A percentile compares a stretch with the other conserved stretches of the same genome.
Conservation (phyloP, 2,113 vertebrate species). For the Emberiza fucata region DNA sequence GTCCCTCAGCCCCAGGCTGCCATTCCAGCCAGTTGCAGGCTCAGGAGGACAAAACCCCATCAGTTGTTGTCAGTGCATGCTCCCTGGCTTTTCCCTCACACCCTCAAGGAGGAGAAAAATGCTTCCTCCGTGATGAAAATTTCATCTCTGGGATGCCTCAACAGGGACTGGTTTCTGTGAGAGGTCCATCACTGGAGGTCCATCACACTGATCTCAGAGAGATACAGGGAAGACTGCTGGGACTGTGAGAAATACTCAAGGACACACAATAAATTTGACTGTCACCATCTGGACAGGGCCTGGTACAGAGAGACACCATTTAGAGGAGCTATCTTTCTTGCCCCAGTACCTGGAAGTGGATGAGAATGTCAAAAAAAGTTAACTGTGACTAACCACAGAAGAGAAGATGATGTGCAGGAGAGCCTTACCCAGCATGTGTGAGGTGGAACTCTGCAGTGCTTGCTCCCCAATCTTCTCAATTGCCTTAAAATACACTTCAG, state of each 20-base stretch:
- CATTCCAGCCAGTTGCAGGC: neutral
- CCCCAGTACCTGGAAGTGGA: neutral
- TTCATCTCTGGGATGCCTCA: neutral
- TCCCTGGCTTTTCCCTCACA: neutral
- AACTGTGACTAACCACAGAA: neutral
- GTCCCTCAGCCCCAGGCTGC: neutral
- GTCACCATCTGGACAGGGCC: neutral
- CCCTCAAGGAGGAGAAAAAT: neutral
- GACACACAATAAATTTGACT: neutral
- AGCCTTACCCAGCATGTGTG: constrained; percentile 83
- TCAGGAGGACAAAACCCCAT: neutral
- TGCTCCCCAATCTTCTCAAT: constrained; percentile 89
- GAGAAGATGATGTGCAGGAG: neutral
- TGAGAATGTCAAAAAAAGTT: fast-evolving
- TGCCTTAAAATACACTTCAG: constrained; percentile 88
- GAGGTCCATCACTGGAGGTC: neutral
- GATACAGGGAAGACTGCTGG: neutral
- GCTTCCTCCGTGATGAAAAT: neutral
- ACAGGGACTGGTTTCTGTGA: neutral
- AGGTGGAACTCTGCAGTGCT: constrained; percentile 83
- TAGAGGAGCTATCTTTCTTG: neutral
- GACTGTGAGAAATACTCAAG: neutral
- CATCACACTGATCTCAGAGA: neutral
- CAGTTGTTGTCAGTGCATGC: neutral
- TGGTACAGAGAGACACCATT: neutral